Evolutionary conservation across 2,888 invertebrate genomes (phyloP), one percentile per base, ranked within the genome.

Genomic region (Pecten maximus): DNA sequence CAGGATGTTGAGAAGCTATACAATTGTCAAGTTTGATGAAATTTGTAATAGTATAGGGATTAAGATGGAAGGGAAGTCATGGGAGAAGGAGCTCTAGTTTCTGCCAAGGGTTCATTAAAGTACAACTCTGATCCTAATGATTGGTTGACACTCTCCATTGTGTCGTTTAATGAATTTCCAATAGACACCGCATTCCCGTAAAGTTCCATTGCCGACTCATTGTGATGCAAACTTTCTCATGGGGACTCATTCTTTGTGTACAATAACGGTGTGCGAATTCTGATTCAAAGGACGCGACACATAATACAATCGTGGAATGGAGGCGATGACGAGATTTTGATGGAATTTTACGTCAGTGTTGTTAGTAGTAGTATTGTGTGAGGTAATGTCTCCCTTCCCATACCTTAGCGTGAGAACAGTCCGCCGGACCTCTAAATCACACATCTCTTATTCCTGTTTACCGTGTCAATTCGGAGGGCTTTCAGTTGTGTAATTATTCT

Each of bases 401-500:
- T 28, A 28, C 28, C 12, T 35, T 74, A 74, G 8, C 74, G 74
- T 74, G 74, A 74, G 74, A 74, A 74, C 35, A 35, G 35, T 10
- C 74, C 35, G 35, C 15, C 35, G 74, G 74, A 35, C 35, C 74
- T 23, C 74, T 74, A 74, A 74, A 74, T 74, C 74, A 74, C 74
- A 74, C 74, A 6, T 10, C 35, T 28, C 8, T 35, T 23, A 28
- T 28, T 35, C 35, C 74, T 74, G 74, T 74, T 74, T 74, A 74
- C 74, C 74, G 35, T 74, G 74, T 74, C 74, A 74, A 35, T 74
- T 74, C 74, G 12, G 74, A 28, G 28, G 74, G 35, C 74, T 74
- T 74, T 74, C 74, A 74, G 35, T 74, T 74, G 74, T 74, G 74
- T 74, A 74, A 74, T 74, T 74, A 74, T 74, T 74, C 74, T 74